These are phyloP conservation scores for Anhinga rufa DNA, from an alignment of 2,113 vertebrate genomes.

Conservation along the genomic window DNA sequence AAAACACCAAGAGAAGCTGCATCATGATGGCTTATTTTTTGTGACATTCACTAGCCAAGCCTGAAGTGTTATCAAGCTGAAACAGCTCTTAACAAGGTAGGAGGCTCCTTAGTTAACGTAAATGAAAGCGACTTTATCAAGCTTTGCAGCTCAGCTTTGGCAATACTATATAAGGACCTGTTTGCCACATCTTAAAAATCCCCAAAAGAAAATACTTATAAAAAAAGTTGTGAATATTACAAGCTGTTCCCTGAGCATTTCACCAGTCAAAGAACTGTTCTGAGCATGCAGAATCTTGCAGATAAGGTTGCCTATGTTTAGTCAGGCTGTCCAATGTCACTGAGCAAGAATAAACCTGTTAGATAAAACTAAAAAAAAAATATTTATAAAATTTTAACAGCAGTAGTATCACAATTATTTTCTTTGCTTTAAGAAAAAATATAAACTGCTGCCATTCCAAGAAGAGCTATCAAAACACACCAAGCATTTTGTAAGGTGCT, in stretches of 20 bases:
- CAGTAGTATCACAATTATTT: not conserved
- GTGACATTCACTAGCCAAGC: not conserved
- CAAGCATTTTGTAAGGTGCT: not conserved
- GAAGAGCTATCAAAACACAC: not conserved
- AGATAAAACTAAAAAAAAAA: not conserved
- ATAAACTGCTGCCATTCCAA: not conserved
- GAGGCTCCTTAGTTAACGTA: constrained; percentile 27
- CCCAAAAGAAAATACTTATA: constrained; percentile 43
- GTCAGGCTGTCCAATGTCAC: not conserved
- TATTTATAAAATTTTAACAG: not conserved
- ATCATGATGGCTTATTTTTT: not conserved
- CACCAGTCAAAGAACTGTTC: not conserved
- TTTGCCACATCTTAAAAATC: constrained; percentile 39
- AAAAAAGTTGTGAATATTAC: constrained; percentile 58
- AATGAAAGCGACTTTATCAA: constrained; percentile 35
- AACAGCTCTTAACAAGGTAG: constrained; percentile 51
- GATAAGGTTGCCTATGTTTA: constrained; percentile 1
- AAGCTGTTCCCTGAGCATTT: constrained; percentile 46
- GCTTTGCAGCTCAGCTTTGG: constrained; percentile 28
- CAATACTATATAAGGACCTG: constrained; percentile 53
- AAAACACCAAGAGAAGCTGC: not conserved
- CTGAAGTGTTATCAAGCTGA: constrained; percentile 24
- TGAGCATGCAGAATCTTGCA: not conserved
- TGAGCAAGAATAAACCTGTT: not conserved
- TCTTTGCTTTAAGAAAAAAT: not conserved